phyloP scores from a whole-genome alignment of 23 tunicate genomes.

The Phallusia fumigata region DNA sequence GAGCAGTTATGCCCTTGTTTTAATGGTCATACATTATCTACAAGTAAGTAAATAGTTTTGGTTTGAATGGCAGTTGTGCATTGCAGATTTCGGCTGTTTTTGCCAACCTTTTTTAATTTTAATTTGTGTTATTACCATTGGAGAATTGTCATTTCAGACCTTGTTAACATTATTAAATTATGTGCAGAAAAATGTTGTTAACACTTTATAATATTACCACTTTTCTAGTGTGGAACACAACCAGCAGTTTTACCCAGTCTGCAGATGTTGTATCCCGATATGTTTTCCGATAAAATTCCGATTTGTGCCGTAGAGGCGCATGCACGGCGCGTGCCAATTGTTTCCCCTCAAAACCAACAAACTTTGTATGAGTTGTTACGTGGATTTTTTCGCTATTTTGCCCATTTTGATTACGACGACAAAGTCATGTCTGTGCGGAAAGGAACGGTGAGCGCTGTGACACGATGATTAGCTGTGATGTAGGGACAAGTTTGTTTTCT shows the following conservation, averaged over 20 bases:
- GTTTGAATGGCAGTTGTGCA: background rate
- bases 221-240: constrained; percentile 24
- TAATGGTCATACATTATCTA: constrained; percentile 75
- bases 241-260: constrained; percentile 29
- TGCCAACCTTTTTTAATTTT: too few species aligned
- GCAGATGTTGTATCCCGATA: constrained; percentile 7
- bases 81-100: too few species aligned
- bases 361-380: constrained; percentile 50
- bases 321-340: constrained; percentile 3
- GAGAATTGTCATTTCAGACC: background rate
- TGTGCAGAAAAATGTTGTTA: too few species aligned
- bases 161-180: background rate
- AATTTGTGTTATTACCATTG: background rate
- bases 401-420: constrained; percentile 35
- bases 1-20: constrained; percentile 72
- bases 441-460: constrained; percentile 29
- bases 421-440: constrained; percentile 58
- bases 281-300: background rate
- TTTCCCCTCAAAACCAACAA: constrained; percentile 20
- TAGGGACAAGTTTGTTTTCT: too few species aligned
- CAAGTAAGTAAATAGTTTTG: constrained; percentile 40
- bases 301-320: background rate
- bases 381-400: constrained; percentile 60
- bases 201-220: too few species aligned
- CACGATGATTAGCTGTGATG: background rate